These are phyloP conservation scores for Urosaurus nigricauda DNA, from an alignment of 2,797 vertebrate species.

Conservation along the genomic window DNA sequence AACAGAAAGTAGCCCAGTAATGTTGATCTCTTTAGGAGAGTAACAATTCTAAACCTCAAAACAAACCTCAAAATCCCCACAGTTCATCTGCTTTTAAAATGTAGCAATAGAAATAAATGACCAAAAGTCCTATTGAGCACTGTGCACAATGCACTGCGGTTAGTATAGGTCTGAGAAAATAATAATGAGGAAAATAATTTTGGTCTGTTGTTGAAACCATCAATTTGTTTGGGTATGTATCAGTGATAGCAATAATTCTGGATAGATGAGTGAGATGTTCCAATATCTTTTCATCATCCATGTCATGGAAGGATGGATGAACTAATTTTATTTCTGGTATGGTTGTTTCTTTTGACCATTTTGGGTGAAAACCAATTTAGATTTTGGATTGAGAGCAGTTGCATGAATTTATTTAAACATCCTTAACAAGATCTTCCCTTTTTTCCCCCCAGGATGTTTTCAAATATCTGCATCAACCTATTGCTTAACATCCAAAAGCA, in stretches of 20 bases:
- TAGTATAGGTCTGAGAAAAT: neutral
- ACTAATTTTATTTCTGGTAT: constrained; percentile 27
- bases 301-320: neutral
- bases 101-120: neutral
- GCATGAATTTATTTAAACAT: neutral
- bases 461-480: neutral
- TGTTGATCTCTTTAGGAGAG: neutral
- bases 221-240: neutral
- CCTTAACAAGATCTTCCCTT: neutral
- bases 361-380: neutral
- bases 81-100: neutral
- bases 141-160: neutral
- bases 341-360: neutral
- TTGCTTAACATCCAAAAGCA: neutral
- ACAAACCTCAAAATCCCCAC: neutral
- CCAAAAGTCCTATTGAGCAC: neutral
- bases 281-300: constrained; percentile 1
- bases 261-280: neutral
- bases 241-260: neutral
- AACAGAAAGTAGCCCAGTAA: neutral
- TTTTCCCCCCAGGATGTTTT: neutral
- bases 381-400: fast-evolving
- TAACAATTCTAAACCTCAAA: neutral
- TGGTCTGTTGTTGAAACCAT: neutral
- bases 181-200: constrained; percentile 18